Evolutionary conservation across 2,797 vertebrate species (phyloP), one percentile per base, ranked within the genome.

Genomic region (Sebastes taczanowskii): DNA sequence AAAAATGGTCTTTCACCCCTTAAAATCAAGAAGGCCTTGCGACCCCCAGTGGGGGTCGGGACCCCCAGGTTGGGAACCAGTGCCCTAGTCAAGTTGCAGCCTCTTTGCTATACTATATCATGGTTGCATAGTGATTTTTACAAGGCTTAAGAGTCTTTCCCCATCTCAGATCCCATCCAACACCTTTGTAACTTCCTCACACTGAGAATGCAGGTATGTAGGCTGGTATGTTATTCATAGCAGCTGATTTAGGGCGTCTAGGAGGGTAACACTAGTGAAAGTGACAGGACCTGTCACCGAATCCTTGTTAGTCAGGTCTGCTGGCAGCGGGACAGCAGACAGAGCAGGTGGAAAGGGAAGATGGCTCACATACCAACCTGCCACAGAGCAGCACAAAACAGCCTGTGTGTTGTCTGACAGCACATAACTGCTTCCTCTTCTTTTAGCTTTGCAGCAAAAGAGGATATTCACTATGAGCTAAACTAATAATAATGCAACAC

Each of bases 361-460:
- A 84, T 81, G 64, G 67, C 63, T 90, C 62, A 76, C 83, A 90
- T 90, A 89, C 81, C 87, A 65, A 82, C 86, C 82, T 79, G 74
- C 64, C 84, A 81, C 46, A 69, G 52, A 77, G 68, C n/a, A 80
- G 77, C 82, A 86, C 79, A 86, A 87, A 86, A 82, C 59, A n/a
- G 56, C n/a, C 77, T 64, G 49, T 83, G 77, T 77, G 78, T 77
- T 66, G 16, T 49, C 49, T 70, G 71, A 84, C 53, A 55, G 32
- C 71, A 63, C 5, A 3, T 5, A 49, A 30, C 71, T 42, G 60
- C 61, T 75, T 83, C 62, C 22, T 69, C 69, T 60, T 84, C 56
- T 53, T n/a, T 32, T 29, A 20, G 60, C 52, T 80, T 77, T 22
- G 27, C 23, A 70, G 60, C 55, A 2, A 78, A 82, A 53, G 20